Evolutionary conservation across 23 tunicate species (phyloP).

Genomic region (Trididemnum miniatum): DNA sequence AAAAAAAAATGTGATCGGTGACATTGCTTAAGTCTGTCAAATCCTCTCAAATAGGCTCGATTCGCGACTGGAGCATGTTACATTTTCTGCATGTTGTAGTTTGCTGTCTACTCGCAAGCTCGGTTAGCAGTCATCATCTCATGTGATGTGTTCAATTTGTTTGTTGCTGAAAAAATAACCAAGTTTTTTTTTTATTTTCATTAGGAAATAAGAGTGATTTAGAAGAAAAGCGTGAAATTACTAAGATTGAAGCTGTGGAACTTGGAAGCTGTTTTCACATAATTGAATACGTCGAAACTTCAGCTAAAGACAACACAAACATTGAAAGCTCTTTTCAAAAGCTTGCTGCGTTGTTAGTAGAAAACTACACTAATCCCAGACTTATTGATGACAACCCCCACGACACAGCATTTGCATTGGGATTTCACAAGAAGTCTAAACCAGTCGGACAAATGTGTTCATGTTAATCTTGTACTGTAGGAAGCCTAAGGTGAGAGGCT

Average conservation of each 20-base stretch:
- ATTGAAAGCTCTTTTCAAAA: constrained; percentile 54
- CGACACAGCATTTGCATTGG: constrained; percentile 25
- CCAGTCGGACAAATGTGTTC: constrained; percentile 13
- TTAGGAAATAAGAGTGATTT: constrained; percentile 87
- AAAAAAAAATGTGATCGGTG: too few relatives aligned
- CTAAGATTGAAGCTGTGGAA: constrained; percentile 29
- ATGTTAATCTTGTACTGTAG: not conserved
- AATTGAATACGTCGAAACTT: constrained; percentile 76
- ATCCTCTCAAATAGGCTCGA: too few relatives aligned
- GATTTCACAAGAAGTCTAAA: not conserved
- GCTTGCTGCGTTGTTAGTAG: constrained; percentile 51
- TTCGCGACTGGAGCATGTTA: too few relatives aligned
- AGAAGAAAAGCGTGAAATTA: constrained; percentile 34
- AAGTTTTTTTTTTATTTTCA: too few relatives aligned
- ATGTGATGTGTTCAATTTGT: too few relatives aligned
- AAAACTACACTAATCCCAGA: constrained; percentile 22
- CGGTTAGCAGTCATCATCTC: too few relatives aligned
- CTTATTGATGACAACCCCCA: constrained; percentile 4
- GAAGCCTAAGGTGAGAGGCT: too few relatives aligned
- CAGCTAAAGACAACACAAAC: constrained; percentile 84
- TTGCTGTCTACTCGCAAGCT: too few relatives aligned
- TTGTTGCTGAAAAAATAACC: too few relatives aligned
- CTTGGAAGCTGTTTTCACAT: constrained; percentile 27
- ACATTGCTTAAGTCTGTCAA: too few relatives aligned
- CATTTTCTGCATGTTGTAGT: too few relatives aligned